phyloP scores from a whole-genome alignment of 2,113 vertebrate species.

The Cricetomys ansorgei region DNA sequence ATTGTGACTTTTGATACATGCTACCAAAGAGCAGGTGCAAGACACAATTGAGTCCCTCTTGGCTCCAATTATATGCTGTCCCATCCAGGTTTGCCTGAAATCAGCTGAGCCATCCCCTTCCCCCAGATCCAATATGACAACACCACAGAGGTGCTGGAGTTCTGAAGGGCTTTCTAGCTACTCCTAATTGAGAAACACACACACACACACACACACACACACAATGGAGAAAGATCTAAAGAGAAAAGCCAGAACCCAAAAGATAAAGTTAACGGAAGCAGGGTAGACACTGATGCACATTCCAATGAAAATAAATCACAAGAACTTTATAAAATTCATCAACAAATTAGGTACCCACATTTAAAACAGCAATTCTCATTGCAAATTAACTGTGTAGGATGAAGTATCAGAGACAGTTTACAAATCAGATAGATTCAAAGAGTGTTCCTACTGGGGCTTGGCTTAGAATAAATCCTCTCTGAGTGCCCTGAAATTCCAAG shows the following conservation, averaged over 20 bases:
- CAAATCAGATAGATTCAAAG: constrained; percentile 68
- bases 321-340: constrained; percentile 29
- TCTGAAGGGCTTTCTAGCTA: constrained; percentile 45
- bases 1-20: constrained; percentile 47
- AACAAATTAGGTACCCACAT: constrained; percentile 36
- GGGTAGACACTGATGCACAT: not conserved
- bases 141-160: not conserved
- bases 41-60: not conserved
- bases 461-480: constrained; percentile 66
- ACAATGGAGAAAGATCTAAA: constrained; percentile 24
- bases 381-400: constrained; percentile 54
- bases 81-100: constrained; percentile 30
- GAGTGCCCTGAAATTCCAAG: constrained; percentile 72
- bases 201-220: not conserved
- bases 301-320: constrained; percentile 48
- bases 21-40: constrained; percentile 40
- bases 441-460: constrained; percentile 40
- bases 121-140: not conserved
- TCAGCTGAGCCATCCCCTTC: not conserved
- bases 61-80: not conserved
- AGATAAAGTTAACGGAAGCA: not conserved
- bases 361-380: constrained; percentile 58
- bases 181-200: not conserved
- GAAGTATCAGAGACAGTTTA: constrained; percentile 57
- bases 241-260: not conserved